phyloP scores from a whole-genome alignment of 2,797 vertebrate genomes.

The Columba guinea region DNA sequence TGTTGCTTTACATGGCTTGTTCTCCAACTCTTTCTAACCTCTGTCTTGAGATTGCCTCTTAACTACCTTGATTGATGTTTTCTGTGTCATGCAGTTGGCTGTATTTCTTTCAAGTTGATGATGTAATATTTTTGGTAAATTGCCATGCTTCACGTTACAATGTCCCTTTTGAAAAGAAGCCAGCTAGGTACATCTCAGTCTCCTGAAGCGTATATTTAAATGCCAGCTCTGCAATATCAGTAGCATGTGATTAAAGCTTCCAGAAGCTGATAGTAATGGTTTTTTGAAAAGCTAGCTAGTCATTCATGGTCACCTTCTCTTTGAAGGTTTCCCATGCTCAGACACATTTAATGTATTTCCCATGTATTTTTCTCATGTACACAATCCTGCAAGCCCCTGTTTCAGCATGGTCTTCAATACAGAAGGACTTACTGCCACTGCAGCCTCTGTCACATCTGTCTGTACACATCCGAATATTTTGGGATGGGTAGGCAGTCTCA shows the following conservation, averaged over 20 bases:
- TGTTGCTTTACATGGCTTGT: background rate
- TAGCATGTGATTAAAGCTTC: background rate
- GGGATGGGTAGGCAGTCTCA: background rate
- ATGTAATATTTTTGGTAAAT: background rate
- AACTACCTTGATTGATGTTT: background rate
- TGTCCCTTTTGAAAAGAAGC: background rate
- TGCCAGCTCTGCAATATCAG: background rate
- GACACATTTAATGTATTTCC: background rate
- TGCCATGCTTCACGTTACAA: background rate
- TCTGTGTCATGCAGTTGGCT: background rate
- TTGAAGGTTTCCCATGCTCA: background rate
- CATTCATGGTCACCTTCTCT: background rate
- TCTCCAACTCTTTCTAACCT: background rate
- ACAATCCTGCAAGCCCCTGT: fast-evolving
- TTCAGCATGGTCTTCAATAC: background rate
- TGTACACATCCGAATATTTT: background rate
- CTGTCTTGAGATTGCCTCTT: background rate
- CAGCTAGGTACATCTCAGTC: background rate
- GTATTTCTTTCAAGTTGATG: background rate
- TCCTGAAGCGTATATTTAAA: background rate
- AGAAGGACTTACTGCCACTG: background rate
- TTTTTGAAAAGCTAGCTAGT: background rate
- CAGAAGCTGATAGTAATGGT: background rate
- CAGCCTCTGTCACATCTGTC: background rate
- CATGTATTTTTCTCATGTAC: background rate